These are phyloP conservation scores for Trachemys scripta DNA, from an alignment of 2,113 vertebrate species.

Conservation along the genomic window DNA sequence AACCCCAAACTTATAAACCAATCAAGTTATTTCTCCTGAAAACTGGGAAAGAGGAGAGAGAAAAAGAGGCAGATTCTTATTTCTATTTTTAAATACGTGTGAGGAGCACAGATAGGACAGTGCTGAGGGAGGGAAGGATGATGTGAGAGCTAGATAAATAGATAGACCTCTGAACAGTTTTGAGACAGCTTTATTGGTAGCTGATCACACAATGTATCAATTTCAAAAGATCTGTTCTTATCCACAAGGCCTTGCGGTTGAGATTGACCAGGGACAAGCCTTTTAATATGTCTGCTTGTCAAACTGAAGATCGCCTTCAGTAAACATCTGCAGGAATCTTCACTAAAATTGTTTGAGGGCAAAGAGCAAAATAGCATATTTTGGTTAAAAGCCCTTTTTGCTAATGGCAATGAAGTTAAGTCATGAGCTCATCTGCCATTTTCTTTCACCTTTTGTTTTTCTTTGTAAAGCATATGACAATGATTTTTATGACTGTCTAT, in stretches of 20 bases:
- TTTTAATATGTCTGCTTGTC: neutral
- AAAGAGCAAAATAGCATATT: neutral
- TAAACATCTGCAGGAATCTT: conserved; percentile 25
- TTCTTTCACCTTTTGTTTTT: conserved; percentile 24
- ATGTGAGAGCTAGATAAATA: neutral
- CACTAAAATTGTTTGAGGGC: conserved; percentile 20
- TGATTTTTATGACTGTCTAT: conserved; percentile 47
- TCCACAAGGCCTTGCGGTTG: neutral
- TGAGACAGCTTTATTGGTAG: neutral
- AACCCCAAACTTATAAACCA: rapidly evolving
- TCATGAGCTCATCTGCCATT: conserved; percentile 16
- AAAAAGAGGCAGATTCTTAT: neutral
- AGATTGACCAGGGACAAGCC: neutral
- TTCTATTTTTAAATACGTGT: neutral
- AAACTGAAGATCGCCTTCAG: conserved; percentile 19
- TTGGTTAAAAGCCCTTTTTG: conserved; percentile 56
- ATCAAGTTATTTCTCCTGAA: neutral
- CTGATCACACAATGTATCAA: neutral
- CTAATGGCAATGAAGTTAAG: conserved; percentile 42
- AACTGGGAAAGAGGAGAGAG: neutral
- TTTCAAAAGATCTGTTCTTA: neutral
- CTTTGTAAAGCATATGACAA: conserved; percentile 33
- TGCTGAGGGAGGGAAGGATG: neutral
- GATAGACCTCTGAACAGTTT: neutral
- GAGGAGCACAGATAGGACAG: neutral